These are phyloP conservation scores for Papilio protenor DNA, from an alignment of 2,888 invertebrate genomes.

Conservation along the genomic window DNA sequence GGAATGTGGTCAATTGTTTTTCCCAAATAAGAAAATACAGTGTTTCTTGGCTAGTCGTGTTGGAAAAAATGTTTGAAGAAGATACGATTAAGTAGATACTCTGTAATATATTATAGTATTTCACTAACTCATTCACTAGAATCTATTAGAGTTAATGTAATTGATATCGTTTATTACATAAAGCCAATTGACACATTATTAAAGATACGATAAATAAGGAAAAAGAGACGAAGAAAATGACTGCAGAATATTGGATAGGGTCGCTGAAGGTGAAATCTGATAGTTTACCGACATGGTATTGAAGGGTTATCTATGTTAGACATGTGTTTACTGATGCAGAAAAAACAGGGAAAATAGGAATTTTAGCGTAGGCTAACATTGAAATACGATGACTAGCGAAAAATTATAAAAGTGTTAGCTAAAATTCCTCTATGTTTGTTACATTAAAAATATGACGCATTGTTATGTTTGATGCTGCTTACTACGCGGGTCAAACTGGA, in stretches of 20 bases:
- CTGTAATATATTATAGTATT: not conserved
- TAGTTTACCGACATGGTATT: conserved; percentile 9
- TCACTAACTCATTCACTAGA: not conserved
- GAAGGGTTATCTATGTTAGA: not conserved
- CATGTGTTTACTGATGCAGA: not conserved
- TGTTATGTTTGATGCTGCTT: too few relatives aligned
- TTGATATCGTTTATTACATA: not conserved
- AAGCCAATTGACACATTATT: not conserved
- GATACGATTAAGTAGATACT: not conserved
- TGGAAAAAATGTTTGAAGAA: not conserved
- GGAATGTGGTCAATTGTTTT: not conserved
- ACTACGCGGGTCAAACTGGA: too few relatives aligned
- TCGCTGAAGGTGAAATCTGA: not conserved
- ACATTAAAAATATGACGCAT: too few relatives aligned
- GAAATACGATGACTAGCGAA: too few relatives aligned
- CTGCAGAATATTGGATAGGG: not conserved
- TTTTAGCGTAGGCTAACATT: not conserved
- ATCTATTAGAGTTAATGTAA: not conserved
- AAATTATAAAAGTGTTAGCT: too few relatives aligned
- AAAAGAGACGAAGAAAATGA: conserved; percentile 11
- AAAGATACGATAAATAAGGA: not conserved
- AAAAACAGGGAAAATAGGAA: not conserved
- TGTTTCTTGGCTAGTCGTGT: not conserved
- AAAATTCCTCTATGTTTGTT: too few relatives aligned
- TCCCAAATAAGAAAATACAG: not conserved